Evolutionary conservation across 2,888 invertebrate species (phyloP), one percentile per base, ranked within the genome.

Genomic region (Callinectes sapidus): DNA sequence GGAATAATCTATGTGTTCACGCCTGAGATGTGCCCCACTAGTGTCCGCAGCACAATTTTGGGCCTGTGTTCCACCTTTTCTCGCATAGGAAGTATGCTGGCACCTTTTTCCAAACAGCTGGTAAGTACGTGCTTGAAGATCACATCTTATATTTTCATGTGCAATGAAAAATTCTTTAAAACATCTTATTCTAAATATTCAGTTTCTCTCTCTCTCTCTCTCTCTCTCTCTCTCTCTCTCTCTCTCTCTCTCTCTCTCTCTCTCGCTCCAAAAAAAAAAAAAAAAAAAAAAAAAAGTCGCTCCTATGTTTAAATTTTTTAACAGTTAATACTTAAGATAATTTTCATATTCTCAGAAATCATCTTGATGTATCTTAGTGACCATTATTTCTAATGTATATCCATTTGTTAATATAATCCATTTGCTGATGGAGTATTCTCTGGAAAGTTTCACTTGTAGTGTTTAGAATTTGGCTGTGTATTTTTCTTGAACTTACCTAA

Each of bases 11-110:
- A 97, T 28, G 95, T 97, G 0, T 97, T 96, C 95, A 96, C 97
- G 0, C 96, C 97, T 1, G 97, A 97, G 95, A 95, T 97, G 55
- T 97, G 97, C 95, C 97, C 97, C 77, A 97, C 97, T 39, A 91
- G 90, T 35, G 92, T 92, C 28, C 90, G 98, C 55, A 98, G 98
- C 95, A 97, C 97, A 81, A 98, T 98, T 0, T 97, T 98, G 92
- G 98, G 98, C 0, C 96, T 97, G 3, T 97, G 98, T 55, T 98
- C 98, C 0, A 98, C 98, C 96, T 97, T 97, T 93, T 98, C 98
- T 0, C 97, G 98, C 95, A 96, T 98, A 93, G 98, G 98, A 10
- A 98, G 98, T 0, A 98, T 98, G 96, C 95, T 97, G 5, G 98
- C 98, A 0, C 98, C 98, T 0, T 98, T 98, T 95, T 97, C 98